phyloP scores from a whole-genome alignment of 2,888 invertebrate species.

The Eubasilissa splendida region DNA sequence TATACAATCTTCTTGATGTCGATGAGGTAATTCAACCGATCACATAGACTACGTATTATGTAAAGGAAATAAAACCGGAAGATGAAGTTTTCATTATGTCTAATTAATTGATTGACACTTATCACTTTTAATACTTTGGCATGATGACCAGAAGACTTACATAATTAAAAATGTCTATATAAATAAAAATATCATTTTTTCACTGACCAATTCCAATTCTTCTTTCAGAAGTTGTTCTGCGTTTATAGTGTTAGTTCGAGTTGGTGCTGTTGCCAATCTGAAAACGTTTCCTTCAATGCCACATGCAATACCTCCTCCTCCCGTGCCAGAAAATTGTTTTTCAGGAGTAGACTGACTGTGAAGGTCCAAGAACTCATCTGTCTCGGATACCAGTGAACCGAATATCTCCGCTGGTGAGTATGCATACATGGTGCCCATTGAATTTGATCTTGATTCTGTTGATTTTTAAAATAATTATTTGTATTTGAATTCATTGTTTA shows the following conservation, averaged over 20 bases:
- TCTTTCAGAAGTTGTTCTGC: constrained; percentile 5
- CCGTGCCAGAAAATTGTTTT: constrained; percentile 62
- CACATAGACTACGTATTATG: too few relatives aligned
- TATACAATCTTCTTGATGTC: too few relatives aligned
- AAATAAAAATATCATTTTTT: not conserved
- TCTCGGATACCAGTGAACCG: constrained; percentile 73
- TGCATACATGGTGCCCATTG: constrained; percentile 74
- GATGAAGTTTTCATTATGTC: too few relatives aligned
- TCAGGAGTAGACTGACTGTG: constrained; percentile 71
- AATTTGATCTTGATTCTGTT: constrained; percentile 80
- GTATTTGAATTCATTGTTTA: not conserved
- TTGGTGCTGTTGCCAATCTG: constrained; percentile 53
- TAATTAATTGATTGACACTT: too few relatives aligned
- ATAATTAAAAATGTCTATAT: not conserved
- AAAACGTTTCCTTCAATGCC: constrained; percentile 10
- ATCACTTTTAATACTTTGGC: too few relatives aligned
- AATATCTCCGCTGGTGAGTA: constrained; percentile 75
- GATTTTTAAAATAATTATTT: not conserved
- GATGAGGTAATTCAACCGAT: too few relatives aligned
- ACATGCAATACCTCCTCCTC: not conserved
- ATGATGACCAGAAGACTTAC: too few relatives aligned
- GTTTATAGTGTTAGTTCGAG: constrained; percentile 17
- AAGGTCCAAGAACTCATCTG: constrained; percentile 72
- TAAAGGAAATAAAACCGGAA: not conserved
- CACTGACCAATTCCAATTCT: constrained; percentile 11